These are phyloP conservation scores for Nansenia antarctica DNA, from an alignment of 2,113 vertebrate genomes.

Conservation along the genomic window DNA sequence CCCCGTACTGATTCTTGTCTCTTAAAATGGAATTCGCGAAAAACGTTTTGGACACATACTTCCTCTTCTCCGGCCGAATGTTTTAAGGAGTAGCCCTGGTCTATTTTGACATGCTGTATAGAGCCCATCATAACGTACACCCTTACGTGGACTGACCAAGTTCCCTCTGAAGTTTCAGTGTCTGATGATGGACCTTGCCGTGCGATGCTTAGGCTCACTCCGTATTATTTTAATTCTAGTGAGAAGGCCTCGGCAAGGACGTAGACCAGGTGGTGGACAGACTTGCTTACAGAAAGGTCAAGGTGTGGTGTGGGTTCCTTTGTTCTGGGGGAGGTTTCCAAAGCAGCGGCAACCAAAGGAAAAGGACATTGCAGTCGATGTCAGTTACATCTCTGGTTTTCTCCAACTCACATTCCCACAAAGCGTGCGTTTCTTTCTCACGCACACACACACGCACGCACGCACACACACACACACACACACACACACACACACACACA, in stretches of 20 bases:
- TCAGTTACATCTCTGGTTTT: background rate
- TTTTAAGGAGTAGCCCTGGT: conserved; percentile 16
- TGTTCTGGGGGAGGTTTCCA: conserved; percentile 9
- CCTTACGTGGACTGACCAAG: conserved; percentile 5
- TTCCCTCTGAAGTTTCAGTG: conserved; percentile 1
- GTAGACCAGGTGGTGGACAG: conserved; percentile 31
- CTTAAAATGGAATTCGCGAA: conserved; percentile 45
- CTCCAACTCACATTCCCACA: background rate
- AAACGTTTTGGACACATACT: conserved; percentile 33
- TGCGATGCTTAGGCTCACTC: conserved; percentile 37
- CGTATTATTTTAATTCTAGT: conserved; percentile 24
- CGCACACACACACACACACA: background rate
- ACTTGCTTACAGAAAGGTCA: conserved; percentile 14
- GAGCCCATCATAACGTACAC: conserved; percentile 41
- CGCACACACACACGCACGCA: background rate
- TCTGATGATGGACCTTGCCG: conserved; percentile 7
- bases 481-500: background rate
- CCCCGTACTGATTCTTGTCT: conserved; percentile 29
- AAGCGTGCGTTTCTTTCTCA: background rate
- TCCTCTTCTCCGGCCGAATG: conserved; percentile 22
- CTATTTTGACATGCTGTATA: conserved; percentile 46
- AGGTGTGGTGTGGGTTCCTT: conserved; percentile 8
- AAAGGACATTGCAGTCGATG: background rate
- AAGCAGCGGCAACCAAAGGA: background rate
- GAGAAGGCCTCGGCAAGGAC: conserved; percentile 28